phyloP scores from a whole-genome alignment of 2,113 vertebrate genomes.

The Synchiropus splendidus region DNA sequence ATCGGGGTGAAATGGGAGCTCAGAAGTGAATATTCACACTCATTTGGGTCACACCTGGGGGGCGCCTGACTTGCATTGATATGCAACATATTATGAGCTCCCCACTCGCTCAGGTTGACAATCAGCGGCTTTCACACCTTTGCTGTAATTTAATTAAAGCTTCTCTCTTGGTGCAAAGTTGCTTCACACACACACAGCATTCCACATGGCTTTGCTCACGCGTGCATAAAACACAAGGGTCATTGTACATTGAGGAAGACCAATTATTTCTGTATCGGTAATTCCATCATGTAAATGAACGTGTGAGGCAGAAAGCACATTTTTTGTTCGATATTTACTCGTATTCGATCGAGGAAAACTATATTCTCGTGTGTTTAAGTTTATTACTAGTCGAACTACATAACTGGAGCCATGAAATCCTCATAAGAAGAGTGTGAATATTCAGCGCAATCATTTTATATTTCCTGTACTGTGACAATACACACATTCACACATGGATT shows the following conservation, averaged over 20 bases:
- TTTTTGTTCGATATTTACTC: too few species aligned
- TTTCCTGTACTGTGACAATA: too few species aligned
- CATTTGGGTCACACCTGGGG: conserved; percentile 68
- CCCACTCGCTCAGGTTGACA: conserved; percentile 45
- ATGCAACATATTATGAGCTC: conserved; percentile 64
- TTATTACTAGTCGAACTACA: too few species aligned
- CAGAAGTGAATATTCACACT: conserved; percentile 69
- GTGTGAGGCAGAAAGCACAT: too few species aligned
- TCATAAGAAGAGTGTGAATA: too few species aligned
- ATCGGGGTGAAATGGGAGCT: conserved; percentile 66
- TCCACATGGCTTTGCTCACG: conserved; percentile 18
- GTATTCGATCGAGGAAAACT: too few species aligned
- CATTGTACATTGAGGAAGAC: conserved; percentile 31
- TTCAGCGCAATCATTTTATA: too few species aligned
- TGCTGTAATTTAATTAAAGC: conserved; percentile 74
- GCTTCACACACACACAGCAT: conserved; percentile 53
- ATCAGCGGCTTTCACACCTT: conserved; percentile 68
- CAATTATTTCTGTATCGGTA: conserved; percentile 50
- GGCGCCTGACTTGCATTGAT: conserved; percentile 62
- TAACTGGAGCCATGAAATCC: too few species aligned
- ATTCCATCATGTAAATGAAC: conserved; percentile 39
- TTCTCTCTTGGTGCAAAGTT: conserved; percentile 62
- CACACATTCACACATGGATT: too few species aligned
- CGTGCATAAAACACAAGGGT: conserved; percentile 39
- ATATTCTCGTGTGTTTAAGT: too few species aligned